Percentiles rank a stretch among this genome's conserved stretches.
Evolutionary conservation across 30 jellyfish, hydroid and myxozoan genomes (phyloP).

Genomic region (Chrysaora quinquecirrha): DNA sequence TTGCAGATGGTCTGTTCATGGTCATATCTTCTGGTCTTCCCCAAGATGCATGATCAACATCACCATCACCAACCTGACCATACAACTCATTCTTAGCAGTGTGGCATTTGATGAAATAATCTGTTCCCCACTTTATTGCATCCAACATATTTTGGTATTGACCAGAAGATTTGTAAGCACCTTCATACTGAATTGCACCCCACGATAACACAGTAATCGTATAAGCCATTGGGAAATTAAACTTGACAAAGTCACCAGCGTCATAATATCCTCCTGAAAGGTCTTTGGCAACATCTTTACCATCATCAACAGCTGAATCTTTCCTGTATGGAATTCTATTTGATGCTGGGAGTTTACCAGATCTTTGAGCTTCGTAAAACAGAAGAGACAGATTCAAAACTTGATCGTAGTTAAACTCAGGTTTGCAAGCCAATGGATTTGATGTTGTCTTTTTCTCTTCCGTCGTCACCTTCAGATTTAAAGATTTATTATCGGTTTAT

Average conservation of each 20-base stretch:
- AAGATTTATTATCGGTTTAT: too few relatives aligned
- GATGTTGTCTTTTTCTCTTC: conserved; percentile 4
- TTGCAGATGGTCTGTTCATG: conserved; percentile 51
- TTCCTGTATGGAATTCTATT: conserved; percentile 72
- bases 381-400: conserved; percentile 60
- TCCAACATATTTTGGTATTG: conserved; percentile 63
- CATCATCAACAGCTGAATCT: conserved; percentile 70
- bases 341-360: conserved; percentile 73
- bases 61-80: conserved; percentile 86
- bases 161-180: conserved; percentile 72
- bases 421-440: conserved; percentile 8
- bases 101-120: conserved; percentile 81
- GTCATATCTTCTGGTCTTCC: conserved; percentile 77
- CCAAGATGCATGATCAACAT: conserved; percentile 74
- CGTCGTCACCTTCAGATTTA: background rate
- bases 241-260: conserved; percentile 89
- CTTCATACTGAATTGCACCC: conserved; percentile 74
- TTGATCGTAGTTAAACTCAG: conserved; percentile 46
- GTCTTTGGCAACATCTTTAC: conserved; percentile 36
- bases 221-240: conserved; percentile 80
- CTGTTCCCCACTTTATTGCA: conserved; percentile 88
- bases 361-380: conserved; percentile 88
- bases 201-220: conserved; percentile 77
- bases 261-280: conserved; percentile 86
- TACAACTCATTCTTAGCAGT: conserved; percentile 63